Conservation (phyloP, 2,888 invertebrate genomes). For the Cataglyphis cursor region DNA sequence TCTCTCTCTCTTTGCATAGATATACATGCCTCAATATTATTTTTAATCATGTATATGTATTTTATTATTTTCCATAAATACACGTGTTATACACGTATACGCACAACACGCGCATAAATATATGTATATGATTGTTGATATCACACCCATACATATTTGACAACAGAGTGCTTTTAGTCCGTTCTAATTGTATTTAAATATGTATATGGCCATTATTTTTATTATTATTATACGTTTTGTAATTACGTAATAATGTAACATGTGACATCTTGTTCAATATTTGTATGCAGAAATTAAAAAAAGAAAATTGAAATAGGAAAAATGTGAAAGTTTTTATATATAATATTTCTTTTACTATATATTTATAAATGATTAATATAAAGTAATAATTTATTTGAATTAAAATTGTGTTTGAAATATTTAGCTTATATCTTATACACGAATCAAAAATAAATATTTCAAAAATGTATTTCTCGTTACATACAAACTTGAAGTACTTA, state of each 20-base stretch:
- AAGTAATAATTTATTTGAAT: not conserved
- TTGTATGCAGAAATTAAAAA: not conserved
- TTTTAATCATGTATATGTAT: not conserved
- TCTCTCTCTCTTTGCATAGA: not conserved
- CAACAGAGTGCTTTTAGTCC: not conserved
- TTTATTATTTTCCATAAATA: not conserved
- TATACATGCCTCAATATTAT: not conserved
- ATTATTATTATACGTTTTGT: not conserved
- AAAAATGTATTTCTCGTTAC: not conserved
- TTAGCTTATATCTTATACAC: not conserved
- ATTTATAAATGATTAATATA: not conserved
- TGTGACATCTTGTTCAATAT: not conserved
- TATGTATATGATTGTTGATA: not conserved
- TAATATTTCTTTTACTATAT: not conserved
- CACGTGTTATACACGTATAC: not conserved
- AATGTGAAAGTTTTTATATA: not conserved
- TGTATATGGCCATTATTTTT: too few relatives aligned
- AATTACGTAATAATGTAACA: not conserved
- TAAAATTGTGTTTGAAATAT: slow-evolving; percentile 2
- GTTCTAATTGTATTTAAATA: not conserved
- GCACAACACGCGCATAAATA: not conserved
- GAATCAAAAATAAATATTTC: not conserved
- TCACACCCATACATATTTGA: not conserved
- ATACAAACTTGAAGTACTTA: not conserved
- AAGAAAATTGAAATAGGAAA: too few relatives aligned